These are phyloP conservation scores for Hyles vespertilio DNA, from an alignment of 1,140 invertebrate genomes.

Conservation along the genomic window DNA sequence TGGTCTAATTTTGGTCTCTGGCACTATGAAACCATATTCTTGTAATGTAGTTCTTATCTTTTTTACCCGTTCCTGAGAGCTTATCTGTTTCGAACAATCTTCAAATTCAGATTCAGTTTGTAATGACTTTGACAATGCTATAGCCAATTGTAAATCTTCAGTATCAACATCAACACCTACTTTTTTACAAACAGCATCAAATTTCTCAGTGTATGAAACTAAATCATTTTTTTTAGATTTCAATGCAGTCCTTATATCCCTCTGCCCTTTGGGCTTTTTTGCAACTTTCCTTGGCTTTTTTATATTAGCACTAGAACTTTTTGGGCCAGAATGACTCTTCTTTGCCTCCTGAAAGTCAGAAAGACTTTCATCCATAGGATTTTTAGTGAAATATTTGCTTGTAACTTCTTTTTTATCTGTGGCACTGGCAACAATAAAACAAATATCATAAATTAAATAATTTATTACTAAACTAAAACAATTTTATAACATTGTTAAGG, in stretches of 20 bases:
- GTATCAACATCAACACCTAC: constrained; percentile 70
- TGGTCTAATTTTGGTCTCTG: constrained; percentile 35
- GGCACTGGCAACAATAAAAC: constrained; percentile 48
- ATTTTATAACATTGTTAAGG: no score
- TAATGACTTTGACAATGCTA: constrained; percentile 76
- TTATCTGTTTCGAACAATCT: constrained; percentile 25
- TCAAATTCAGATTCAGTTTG: constrained; percentile 32
- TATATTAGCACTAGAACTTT: constrained; percentile 23
- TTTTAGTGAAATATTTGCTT: constrained; percentile 52
- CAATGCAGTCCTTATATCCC: constrained; percentile 54
- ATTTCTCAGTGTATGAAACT: constrained; percentile 53
- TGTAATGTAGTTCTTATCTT: constrained; percentile 57
- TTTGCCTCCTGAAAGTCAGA: constrained; percentile 53
- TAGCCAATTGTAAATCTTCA: constrained; percentile 76
- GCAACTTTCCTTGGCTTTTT: constrained; percentile 25
- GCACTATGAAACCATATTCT: constrained; percentile 64
- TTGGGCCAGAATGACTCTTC: constrained; percentile 31
- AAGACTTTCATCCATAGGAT: constrained; percentile 59
- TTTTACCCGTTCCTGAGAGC: constrained; percentile 40
- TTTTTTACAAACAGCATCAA: constrained; percentile 57
- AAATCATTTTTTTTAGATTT: constrained; percentile 58
- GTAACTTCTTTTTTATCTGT: constrained; percentile 28
- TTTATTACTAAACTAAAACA: constrained; percentile 19
- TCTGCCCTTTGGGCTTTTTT: constrained; percentile 50
- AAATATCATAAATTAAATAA: constrained; percentile 19